A percentile compares a stretch with the other conserved stretches of the same genome.
phyloP scores from a whole-genome alignment of 2,797 vertebrate genomes.

The Sternotherus odoratus region DNA sequence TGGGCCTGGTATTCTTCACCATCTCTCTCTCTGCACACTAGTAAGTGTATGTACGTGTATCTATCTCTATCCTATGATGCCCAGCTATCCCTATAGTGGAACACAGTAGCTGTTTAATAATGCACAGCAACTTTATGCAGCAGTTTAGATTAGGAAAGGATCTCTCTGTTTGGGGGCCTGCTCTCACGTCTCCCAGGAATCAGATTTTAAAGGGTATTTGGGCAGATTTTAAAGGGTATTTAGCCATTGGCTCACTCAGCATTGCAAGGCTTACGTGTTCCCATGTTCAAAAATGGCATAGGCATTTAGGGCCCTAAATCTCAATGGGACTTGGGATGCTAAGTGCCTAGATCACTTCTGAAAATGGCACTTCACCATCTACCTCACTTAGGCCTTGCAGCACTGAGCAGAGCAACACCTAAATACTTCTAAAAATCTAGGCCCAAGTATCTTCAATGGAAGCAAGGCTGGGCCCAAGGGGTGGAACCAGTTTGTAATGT shows the following conservation, averaged over 20 bases:
- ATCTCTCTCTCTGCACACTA: background rate
- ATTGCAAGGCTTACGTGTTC: background rate
- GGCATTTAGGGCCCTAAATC: background rate
- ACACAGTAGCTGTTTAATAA: conserved; percentile 4
- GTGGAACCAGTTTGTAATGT: rapidly evolving
- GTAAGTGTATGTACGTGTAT: rapidly evolving
- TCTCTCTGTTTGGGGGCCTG: background rate
- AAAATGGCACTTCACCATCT: background rate
- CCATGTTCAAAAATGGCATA: background rate
- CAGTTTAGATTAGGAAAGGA: conserved; percentile 13
- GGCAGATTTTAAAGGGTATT: background rate
- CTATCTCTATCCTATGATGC: background rate
- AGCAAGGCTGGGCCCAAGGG: background rate
- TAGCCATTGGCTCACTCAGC: background rate
- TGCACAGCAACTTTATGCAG: background rate
- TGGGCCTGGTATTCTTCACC: rapidly evolving
- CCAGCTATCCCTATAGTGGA: background rate
- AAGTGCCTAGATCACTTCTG: background rate
- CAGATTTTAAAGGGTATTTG: background rate
- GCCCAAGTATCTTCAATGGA: background rate
- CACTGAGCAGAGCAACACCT: background rate
- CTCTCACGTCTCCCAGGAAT: background rate
- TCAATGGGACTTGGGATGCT: no score
- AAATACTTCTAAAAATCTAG: background rate
- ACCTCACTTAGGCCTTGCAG: background rate